These are phyloP conservation scores for Patagioenas fasciata DNA, from an alignment of 2,113 vertebrate genomes.

Conservation along the genomic window DNA sequence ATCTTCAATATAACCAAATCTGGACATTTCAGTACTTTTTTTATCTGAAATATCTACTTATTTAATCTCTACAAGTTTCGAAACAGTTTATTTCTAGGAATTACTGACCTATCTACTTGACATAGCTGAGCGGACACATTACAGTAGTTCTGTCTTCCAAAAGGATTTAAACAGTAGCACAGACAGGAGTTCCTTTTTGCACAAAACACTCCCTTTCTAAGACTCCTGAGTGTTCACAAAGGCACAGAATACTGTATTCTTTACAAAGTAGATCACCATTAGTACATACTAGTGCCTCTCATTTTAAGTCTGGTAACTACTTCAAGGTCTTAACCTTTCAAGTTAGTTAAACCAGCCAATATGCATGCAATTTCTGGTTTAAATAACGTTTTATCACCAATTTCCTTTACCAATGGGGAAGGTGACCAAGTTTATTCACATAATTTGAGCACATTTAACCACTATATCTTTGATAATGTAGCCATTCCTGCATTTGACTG, in stretches of 20 bases:
- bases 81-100: neutral
- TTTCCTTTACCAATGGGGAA: neutral
- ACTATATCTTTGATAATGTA: neutral
- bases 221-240: neutral
- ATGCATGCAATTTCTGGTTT: neutral
- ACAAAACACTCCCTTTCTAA: neutral
- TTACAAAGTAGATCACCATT: neutral
- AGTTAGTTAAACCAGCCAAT: neutral
- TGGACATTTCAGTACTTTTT: neutral
- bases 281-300: neutral
- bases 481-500: neutral
- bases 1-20: neutral
- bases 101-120: neutral
- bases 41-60: neutral
- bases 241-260: neutral
- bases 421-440: neutral
- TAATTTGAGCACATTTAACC: neutral
- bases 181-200: neutral
- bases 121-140: neutral
- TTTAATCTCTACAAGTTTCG: neutral
- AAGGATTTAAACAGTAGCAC: neutral
- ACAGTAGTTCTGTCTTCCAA: neutral
- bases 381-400: neutral
- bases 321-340: neutral
- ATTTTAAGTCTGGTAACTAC: neutral